Base-by-base conservation (phyloP, 2,113 vertebrate species). In the Microcebus jonahi region DNA sequence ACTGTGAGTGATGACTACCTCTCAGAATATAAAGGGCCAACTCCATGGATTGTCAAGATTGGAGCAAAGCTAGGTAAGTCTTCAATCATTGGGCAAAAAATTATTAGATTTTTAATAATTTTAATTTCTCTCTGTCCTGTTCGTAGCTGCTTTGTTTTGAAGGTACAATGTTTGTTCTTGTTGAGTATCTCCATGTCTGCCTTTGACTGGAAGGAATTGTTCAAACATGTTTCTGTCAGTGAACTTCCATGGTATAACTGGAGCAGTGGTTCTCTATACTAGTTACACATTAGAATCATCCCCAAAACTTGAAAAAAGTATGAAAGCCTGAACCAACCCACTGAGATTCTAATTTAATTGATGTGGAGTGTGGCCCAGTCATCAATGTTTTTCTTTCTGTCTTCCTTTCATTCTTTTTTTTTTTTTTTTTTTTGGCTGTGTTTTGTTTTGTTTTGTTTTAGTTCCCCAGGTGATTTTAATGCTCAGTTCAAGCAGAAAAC, bases 401-500 rank as follows among this genome's bases (percentile, higher is more conserved):
- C 53, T 55, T 55, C 53, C 53, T 55, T 55, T 55, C 17, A 55
- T 55, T 55, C 53, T 14, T n/a, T 59, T 80, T 70, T 91, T 18
- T n/a, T 14, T n/a, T 59, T 80, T 70, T 91, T 18, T n/a, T 71
- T 84, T 90, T 63, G 53, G 14, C 23, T 79, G 31, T 79, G 10
- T 57, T 88, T 71, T 48, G 25, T 70, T 80, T 61, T 48, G 34
- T 9, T 91, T 42, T 96, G n/a, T 80, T 92, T 11, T 91, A 25
- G 36, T 18, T 97, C 95, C 79, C 79, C 55, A 59, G 75, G 84
- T 96, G 75, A 93, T 84, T 95, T 88, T 97, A 95, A 96, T 81
- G 92, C 84, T 96, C 80, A 93, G 8, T 45, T 92, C 67, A 57
- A 97, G 92, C 87, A 92, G 90, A 95, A 96, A 97, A 93, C 65